Evolutionary conservation across 1,140 invertebrate genomes (phyloP).

Genomic region (Drosophila novamexicana): DNA sequence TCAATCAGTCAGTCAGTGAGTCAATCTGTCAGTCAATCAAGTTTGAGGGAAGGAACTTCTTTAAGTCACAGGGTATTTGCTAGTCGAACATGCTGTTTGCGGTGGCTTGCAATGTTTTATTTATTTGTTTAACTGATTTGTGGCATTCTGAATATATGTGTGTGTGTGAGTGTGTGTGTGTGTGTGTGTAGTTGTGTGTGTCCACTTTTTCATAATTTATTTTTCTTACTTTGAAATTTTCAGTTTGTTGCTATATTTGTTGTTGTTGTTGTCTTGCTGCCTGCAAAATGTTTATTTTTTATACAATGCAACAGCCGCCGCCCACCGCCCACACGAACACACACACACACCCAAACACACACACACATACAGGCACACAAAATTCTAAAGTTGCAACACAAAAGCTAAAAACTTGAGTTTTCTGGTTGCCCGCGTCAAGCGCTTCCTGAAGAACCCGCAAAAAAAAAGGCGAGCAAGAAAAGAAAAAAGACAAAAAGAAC

Average conservation of each 20-base stretch:
- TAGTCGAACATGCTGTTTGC: no score
- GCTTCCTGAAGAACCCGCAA: slow-evolving; percentile 59
- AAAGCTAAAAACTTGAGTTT: slow-evolving; percentile 50
- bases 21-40: no score
- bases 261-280: slow-evolving; percentile 24
- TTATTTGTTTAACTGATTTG: neutral
- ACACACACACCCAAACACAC: slow-evolving; percentile 21
- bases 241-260: slow-evolving; percentile 1
- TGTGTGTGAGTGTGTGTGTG: neutral
- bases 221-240: slow-evolving; percentile 28
- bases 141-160: neutral
- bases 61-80: no score
- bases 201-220: slow-evolving; percentile 39
- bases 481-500: neutral
- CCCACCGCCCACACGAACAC: slow-evolving; percentile 6
- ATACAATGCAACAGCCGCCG: slow-evolving; percentile 57
- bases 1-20: no score
- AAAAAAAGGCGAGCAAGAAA: neutral
- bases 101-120: no score
- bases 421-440: slow-evolving; percentile 62
- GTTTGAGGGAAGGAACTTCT: no score
- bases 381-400: slow-evolving; percentile 28
- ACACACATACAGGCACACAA: neutral
- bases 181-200: slow-evolving; percentile 5
- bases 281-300: slow-evolving; percentile 70